phyloP scores from a whole-genome alignment of 1,140 invertebrate species.

The Phymastichus coffea region DNA sequence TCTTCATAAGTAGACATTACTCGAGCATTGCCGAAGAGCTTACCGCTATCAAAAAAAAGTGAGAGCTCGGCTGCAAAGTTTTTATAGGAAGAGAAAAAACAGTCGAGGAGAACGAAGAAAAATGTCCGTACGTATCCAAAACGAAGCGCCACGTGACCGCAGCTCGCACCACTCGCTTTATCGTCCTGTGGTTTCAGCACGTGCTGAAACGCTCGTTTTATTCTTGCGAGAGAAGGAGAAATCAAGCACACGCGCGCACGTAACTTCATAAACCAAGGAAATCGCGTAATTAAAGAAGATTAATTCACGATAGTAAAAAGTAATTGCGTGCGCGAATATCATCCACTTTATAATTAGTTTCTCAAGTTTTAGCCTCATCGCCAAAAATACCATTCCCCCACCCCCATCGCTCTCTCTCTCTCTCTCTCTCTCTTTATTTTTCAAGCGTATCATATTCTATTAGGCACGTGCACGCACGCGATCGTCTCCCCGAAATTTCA shows the following conservation, averaged over 20 bases:
- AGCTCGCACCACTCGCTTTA: neutral
- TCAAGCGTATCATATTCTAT: constrained; percentile 14
- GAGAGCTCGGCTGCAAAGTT: constrained; percentile 29
- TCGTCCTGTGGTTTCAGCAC: constrained; percentile 12
- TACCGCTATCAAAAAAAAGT: no score
- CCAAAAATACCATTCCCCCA: no score
- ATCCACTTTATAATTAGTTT: constrained; percentile 24
- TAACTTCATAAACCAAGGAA: constrained; percentile 24
- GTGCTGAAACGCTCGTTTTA: constrained; percentile 21
- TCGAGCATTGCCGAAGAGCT: no score
- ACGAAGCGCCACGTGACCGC: neutral
- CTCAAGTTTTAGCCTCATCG: constrained; percentile 9
- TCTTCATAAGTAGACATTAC: no score
- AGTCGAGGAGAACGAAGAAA: neutral
- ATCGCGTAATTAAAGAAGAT: constrained; percentile 26
- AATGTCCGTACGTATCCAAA: neutral
- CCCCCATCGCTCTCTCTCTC: no score
- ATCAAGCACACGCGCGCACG: neutral
- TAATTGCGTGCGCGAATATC: neutral
- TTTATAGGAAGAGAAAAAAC: constrained; percentile 13
- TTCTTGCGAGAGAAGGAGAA: no score
- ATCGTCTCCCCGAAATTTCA: constrained; percentile 12
- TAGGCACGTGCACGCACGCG: neutral
- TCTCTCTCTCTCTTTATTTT: neutral
- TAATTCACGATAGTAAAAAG: constrained; percentile 22